Base-by-base conservation (phyloP, 2,797 vertebrate species). In the Macroramphosus scolopax region DNA sequence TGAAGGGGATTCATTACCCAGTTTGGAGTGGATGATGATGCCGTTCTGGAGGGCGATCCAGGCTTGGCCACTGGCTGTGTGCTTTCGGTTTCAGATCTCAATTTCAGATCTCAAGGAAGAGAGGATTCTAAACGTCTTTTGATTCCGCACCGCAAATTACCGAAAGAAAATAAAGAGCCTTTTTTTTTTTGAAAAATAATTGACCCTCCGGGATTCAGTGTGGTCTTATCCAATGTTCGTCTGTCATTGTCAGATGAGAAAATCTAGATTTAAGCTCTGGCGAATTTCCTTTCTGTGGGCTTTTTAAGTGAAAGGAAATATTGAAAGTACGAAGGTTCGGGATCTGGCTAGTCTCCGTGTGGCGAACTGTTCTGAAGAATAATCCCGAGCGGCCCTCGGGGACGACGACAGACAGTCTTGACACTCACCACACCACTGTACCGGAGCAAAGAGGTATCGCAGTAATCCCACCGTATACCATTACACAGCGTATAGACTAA, bases 401-500 rank as follows among this genome's bases (percentile, higher is more conserved):
- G 73, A 72, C 41, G 15, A 55, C 52, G 66, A 80, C 68, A 72
- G 77, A 65, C 73, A 68, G 67, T 63, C 66, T 63, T 80, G 80
- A 87, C 77, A 70, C 72, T 74, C 72, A 77, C 74, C 80, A 84
- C 77, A 22, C 70, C 47, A 37, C 70, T 51, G 45, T n/a, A 50
- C 48, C 35, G 63, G 68, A 64, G 63, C 68, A 74, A 62, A 59
- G 68, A 80, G 71, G 57, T 53, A 55, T 55, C 48, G 4, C 59
- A 26, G 70, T 83, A 83, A 89, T 87, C 84, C 80, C 59, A 60
- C 54, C 51, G 36, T 83, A 78, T 84, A 82, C 78, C 80, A 85
- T 88, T 87, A 84, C 85, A 84, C 67, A 65, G 31, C 41, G 25
- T 68, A 75, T 56, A 88, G 87, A 87, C 87, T 88, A 89, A 89